These are phyloP conservation scores for Ceyx cyanopectus DNA, from an alignment of 2,113 vertebrate genomes.

Conservation along the genomic window DNA sequence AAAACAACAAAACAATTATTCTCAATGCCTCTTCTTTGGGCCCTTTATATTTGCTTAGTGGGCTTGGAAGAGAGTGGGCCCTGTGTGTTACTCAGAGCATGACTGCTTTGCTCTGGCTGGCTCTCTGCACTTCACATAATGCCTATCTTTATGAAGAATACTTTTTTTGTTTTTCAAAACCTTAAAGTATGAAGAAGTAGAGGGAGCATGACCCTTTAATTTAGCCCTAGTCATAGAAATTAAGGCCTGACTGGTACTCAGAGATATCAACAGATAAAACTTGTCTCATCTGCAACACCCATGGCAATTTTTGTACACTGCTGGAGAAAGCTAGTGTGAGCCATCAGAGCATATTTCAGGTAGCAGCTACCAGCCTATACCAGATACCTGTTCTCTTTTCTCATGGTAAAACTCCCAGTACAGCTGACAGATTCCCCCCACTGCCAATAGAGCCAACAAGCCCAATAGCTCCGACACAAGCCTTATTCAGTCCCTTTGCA, in stretches of 20 bases:
- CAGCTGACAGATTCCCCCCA: not conserved
- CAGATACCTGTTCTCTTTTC: not conserved
- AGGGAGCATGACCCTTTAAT: not conserved
- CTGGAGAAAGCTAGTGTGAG: not conserved
- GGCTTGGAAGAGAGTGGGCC: not conserved
- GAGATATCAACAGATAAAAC: not conserved
- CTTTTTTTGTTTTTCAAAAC: not conserved
- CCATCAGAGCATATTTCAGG: not conserved
- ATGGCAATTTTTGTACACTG: not conserved
- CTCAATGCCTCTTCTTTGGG: not conserved
- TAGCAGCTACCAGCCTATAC: not conserved
- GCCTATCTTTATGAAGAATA: not conserved
- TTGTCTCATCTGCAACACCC: not conserved
- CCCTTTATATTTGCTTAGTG: not conserved
- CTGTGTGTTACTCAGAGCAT: conserved; percentile 17
- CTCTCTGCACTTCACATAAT: not conserved
- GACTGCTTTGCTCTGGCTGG: not conserved
- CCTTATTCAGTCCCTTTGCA: not conserved
- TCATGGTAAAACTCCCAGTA: not conserved
- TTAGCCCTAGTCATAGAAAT: not conserved
- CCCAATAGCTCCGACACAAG: not conserved
- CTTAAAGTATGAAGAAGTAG: not conserved
- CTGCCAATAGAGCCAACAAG: not conserved
- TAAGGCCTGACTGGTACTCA: not conserved
- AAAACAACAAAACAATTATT: conserved; percentile 28